phyloP scores from a whole-genome alignment of 2,113 vertebrate genomes.

The Grus americana region DNA sequence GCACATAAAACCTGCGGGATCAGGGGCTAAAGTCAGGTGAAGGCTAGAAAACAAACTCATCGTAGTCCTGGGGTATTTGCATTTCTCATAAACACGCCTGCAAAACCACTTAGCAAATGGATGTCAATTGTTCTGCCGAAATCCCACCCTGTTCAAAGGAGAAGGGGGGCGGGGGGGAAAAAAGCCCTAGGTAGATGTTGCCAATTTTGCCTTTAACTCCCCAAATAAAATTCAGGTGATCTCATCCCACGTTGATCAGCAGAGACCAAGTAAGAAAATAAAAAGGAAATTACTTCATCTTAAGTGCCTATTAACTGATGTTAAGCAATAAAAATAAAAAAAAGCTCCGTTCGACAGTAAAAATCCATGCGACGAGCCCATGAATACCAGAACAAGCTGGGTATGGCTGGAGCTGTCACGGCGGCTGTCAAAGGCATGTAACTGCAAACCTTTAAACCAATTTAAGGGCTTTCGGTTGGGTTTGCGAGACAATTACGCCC shows the following conservation, averaged over 20 bases:
- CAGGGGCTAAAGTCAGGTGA: background rate
- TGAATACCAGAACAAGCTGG: background rate
- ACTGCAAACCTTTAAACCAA: background rate
- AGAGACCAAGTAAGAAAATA: background rate
- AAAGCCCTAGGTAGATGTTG: background rate
- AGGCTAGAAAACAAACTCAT: background rate
- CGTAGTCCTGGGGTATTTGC: background rate
- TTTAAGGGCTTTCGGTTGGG: background rate
- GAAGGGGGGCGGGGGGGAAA: background rate
- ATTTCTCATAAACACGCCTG: background rate
- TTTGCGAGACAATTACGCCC: background rate
- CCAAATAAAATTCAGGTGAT: constrained; percentile 19
- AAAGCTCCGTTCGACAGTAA: background rate
- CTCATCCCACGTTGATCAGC: background rate
- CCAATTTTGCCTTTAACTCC: background rate
- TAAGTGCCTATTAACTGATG: background rate
- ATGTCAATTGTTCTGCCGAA: background rate
- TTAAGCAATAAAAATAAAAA: background rate
- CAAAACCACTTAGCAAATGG: constrained; percentile 5
- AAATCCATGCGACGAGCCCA: background rate
- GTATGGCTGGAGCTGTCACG: background rate
- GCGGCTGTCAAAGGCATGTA: background rate
- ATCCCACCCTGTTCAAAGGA: background rate
- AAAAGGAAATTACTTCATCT: constrained; percentile 44
- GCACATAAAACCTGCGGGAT: background rate